Percentiles rank a stretch among this genome's conserved stretches.
These are phyloP conservation scores for Oreohelix idahoensis DNA, from an alignment of 1,140 invertebrate genomes.

Conservation along the genomic window DNA sequence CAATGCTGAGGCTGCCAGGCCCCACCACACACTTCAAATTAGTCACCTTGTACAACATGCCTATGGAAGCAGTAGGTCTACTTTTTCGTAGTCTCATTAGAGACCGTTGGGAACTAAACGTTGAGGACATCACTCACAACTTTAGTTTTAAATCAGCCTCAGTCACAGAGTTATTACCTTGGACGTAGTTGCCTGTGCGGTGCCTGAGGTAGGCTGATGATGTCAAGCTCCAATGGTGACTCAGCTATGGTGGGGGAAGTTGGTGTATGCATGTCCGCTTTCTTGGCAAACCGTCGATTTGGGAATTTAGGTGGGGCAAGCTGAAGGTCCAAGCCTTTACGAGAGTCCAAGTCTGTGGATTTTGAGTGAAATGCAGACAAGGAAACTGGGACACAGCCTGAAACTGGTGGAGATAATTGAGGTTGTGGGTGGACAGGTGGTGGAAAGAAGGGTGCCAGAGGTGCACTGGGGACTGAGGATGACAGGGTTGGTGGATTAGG, in stretches of 20 bases:
- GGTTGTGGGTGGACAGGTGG: not conserved
- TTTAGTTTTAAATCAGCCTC: too few species aligned
- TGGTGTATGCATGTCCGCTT: constrained; percentile 37
- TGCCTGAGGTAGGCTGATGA: not conserved
- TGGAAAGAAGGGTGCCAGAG: not conserved
- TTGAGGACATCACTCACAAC: too few species aligned
- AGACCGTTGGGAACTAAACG: too few species aligned
- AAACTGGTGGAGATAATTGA: not conserved
- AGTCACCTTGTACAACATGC: too few species aligned
- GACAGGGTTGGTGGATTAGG: constrained; percentile 32
- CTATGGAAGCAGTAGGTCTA: too few species aligned
- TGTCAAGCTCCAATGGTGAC: constrained; percentile 42
- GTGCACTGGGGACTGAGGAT: constrained; percentile 2
- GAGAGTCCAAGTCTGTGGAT: not conserved
- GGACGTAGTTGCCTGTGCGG: not conserved
- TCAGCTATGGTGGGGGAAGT: constrained; percentile 50
- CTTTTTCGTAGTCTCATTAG: too few species aligned
- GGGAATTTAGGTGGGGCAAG: constrained; percentile 43
- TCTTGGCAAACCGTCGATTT: constrained; percentile 28
- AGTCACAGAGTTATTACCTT: not conserved
- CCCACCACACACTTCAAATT: too few species aligned
- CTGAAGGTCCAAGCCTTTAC: not conserved
- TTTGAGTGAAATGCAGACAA: not conserved
- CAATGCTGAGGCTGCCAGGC: too few species aligned
- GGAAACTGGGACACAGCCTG: not conserved